Percentiles rank a stretch among this genome's conserved stretches.
Evolutionary conservation across 2,113 vertebrate species (phyloP).

Genomic region (Aptenodytes patagonicus): DNA sequence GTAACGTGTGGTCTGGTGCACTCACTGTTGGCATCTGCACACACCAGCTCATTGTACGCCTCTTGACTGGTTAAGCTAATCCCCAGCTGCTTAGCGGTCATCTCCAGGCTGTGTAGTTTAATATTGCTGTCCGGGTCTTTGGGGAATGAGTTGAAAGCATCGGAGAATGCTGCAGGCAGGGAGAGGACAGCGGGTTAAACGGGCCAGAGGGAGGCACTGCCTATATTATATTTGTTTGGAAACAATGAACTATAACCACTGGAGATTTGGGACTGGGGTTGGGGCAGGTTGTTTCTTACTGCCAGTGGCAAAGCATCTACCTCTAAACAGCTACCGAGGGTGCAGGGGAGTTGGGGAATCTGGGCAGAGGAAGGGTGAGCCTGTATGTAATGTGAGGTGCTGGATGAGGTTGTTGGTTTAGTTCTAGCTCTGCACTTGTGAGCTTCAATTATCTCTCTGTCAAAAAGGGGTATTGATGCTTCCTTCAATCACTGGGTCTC

Average conservation of each 20-base stretch:
- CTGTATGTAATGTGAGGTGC: neutral
- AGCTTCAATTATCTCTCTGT: neutral
- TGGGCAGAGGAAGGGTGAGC: neutral
- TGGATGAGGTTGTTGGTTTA: neutral
- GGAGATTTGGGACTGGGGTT: neutral
- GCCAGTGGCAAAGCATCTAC: neutral
- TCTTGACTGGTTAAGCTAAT: constrained; percentile 36
- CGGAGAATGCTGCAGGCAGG: constrained; percentile 51
- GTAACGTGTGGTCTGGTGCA: neutral
- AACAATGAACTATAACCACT: neutral
- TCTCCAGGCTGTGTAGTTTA: constrained; percentile 43
- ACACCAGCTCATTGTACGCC: constrained; percentile 19
- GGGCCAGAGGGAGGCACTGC: neutral
- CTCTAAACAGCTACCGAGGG: neutral
- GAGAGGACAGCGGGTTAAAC: neutral
- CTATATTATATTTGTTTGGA: neutral
- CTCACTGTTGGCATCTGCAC: constrained; percentile 58
- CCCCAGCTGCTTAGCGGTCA: constrained; percentile 21
- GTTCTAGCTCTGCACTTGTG: neutral
- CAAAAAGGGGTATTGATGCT: neutral
- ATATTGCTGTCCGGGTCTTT: constrained; percentile 42
- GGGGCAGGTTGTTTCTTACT: neutral
- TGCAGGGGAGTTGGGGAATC: neutral
- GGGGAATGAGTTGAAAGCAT: constrained; percentile 52
- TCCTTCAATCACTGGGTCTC: neutral